These are phyloP conservation scores for Lophius piscatorius DNA, from an alignment of 2,113 vertebrate genomes.

Conservation along the genomic window DNA sequence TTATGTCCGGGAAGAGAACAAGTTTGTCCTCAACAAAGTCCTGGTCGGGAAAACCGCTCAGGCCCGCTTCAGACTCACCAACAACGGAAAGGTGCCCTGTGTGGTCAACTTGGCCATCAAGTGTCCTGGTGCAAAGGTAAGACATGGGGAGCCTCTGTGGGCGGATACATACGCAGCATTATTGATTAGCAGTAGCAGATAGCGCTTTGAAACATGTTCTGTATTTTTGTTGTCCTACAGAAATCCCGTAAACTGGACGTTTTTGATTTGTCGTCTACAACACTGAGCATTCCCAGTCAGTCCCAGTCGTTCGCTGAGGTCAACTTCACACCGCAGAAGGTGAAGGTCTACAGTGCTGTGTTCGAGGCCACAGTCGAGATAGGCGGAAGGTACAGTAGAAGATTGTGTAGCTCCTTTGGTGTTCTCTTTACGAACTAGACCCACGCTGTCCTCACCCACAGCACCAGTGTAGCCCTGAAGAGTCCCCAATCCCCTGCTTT, in stretches of 20 bases:
- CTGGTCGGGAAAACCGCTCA: constrained; percentile 78
- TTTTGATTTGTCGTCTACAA: constrained; percentile 81
- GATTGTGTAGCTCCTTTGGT: background rate
- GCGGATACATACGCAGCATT: background rate
- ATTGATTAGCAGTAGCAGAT: background rate
- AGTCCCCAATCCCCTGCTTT: too few species aligned
- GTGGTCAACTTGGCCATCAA: constrained; percentile 78
- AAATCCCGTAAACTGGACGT: constrained; percentile 51
- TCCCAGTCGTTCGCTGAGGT: constrained; percentile 81
- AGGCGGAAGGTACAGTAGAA: constrained; percentile 74
- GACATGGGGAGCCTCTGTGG: constrained; percentile 1
- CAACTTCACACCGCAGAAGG: constrained; percentile 82
- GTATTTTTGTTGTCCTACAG: constrained; percentile 62
- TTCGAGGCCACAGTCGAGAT: constrained; percentile 85
- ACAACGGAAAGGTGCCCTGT: constrained; percentile 83
- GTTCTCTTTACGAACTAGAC: background rate
- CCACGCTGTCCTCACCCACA: too few species aligned
- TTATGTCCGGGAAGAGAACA: constrained; percentile 87
- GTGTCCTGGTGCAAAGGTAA: constrained; percentile 79
- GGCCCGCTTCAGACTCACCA: constrained; percentile 88
- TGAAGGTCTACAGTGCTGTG: constrained; percentile 83
- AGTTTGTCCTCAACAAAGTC: constrained; percentile 86
- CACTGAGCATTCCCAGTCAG: constrained; percentile 78
- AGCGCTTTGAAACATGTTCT: background rate
- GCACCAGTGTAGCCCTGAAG: too few species aligned